phyloP scores from a whole-genome alignment of 2,888 invertebrate genomes.

The Teinopalpus imperialis region DNA sequence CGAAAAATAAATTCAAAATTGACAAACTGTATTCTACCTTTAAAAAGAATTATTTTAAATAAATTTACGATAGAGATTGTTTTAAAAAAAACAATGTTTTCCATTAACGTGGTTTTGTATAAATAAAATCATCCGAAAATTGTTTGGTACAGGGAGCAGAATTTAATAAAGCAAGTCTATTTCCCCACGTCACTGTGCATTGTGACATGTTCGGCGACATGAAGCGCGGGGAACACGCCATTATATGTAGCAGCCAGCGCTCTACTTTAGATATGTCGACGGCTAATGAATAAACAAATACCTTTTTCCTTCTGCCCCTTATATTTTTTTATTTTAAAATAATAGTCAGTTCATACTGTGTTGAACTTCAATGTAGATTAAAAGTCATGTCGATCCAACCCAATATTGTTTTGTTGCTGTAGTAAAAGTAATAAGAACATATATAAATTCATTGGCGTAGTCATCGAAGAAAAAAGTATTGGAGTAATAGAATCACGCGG shows the following conservation, averaged over 20 bases:
- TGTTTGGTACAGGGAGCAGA: slow-evolving; percentile 41
- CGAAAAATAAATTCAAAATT: not conserved
- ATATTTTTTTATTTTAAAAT: slow-evolving; percentile 22
- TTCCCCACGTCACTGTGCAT: slow-evolving; percentile 55
- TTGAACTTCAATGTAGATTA: slow-evolving; percentile 17
- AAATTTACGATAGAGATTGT: not conserved
- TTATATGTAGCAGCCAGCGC: slow-evolving; percentile 20
- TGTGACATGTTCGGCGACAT: slow-evolving; percentile 60
- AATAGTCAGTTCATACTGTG: slow-evolving; percentile 10
- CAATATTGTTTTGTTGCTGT: too few species aligned
- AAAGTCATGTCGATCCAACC: not conserved
- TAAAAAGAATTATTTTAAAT: not conserved
- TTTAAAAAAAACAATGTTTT: slow-evolving; percentile 21
- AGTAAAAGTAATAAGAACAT: too few species aligned
- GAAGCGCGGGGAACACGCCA: slow-evolving; percentile 34
- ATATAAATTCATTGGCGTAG: too few species aligned
- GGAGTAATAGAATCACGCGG: too few species aligned
- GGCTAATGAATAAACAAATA: slow-evolving; percentile 26
- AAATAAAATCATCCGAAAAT: slow-evolving; percentile 34
- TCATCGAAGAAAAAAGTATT: too few species aligned
- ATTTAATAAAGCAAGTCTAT: slow-evolving; percentile 71
- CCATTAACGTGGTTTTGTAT: slow-evolving; percentile 22
- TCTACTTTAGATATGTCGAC: slow-evolving; percentile 21
- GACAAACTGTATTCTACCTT: not conserved
- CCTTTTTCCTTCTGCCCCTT: slow-evolving; percentile 16